Evolutionary conservation across 1,140 invertebrate genomes (phyloP).

Genomic region (Brevipalpus yothersi): DNA sequence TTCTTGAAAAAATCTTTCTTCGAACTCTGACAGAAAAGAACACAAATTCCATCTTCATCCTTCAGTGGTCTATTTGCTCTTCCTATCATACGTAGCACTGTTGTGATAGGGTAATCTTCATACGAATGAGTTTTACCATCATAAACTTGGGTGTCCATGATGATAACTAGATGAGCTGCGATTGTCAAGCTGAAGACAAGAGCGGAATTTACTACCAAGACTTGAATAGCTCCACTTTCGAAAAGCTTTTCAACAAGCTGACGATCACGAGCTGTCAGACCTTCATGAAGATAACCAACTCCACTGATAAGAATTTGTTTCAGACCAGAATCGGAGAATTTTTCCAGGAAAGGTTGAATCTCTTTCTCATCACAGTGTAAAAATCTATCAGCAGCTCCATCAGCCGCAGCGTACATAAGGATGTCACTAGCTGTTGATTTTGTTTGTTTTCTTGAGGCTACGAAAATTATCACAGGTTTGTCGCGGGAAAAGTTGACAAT

Average conservation of each 20-base stretch:
- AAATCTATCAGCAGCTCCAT: conserved; percentile 55
- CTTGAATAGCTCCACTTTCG: conserved; percentile 70
- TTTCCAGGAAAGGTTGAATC: conserved; percentile 59
- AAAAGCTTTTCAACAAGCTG: conserved; percentile 77
- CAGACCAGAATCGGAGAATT: conserved; percentile 37
- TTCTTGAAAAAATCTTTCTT: conserved; percentile 99
- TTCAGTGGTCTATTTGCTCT: conserved; percentile 61
- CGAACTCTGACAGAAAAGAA: conserved; percentile 84
- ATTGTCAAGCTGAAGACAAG: conserved; percentile 78
- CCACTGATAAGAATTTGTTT: conserved; percentile 69
- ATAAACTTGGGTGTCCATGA: conserved; percentile 94
- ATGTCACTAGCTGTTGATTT: conserved; percentile 81
- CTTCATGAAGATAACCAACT: conserved; percentile 92
- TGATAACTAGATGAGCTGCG: conserved; percentile 66
- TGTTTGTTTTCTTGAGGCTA: conserved; percentile 77
- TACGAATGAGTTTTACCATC: conserved; percentile 70
- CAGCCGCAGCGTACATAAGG: conserved; percentile 70
- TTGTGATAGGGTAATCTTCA: conserved; percentile 92
- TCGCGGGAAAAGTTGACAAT: conserved; percentile 62
- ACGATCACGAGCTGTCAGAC: conserved; percentile 52
- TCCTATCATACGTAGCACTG: conserved; percentile 93
- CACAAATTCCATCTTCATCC: conserved; percentile 84
- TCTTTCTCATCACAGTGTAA: conserved; percentile 55
- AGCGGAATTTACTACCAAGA: conserved; percentile 65
- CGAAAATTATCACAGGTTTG: conserved; percentile 86